Conservation (phyloP, 2,113 vertebrate species). For the Saguinus midas region DNA sequence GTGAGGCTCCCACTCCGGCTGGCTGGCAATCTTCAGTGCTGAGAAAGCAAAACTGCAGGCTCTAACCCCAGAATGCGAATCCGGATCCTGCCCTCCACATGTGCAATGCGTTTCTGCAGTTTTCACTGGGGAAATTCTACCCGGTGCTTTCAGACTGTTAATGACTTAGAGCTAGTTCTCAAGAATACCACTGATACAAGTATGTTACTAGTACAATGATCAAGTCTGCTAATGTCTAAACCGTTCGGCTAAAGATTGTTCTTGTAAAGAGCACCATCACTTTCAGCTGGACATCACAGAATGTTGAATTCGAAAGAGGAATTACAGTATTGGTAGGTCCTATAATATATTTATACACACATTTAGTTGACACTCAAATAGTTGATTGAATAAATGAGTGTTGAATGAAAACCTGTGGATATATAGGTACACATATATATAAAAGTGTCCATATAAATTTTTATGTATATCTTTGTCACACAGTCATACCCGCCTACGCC, state of each 20-base stretch:
- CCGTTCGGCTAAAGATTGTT: not conserved
- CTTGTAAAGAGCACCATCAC: not conserved
- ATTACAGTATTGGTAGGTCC: rapidly evolving
- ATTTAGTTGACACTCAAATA: not conserved
- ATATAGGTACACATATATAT: not conserved
- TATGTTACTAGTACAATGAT: rapidly evolving
- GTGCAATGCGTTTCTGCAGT: rapidly evolving
- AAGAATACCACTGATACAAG: rapidly evolving
- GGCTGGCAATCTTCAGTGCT: rapidly evolving
- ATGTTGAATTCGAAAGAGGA: not conserved
- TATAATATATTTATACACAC: rapidly evolving
- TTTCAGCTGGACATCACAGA: not conserved
- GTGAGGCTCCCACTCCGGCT: rapidly evolving
- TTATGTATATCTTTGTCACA: not conserved
- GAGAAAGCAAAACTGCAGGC: rapidly evolving
- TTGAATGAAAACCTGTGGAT: not conserved
- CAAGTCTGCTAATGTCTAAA: not conserved
- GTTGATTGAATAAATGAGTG: not conserved
- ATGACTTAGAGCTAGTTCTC: not conserved
- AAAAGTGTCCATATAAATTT: not conserved
- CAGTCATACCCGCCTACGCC: too few species aligned
- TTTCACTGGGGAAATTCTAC: not conserved
- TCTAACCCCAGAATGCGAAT: too few species aligned
- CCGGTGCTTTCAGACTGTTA: not conserved
- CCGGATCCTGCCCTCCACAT: rapidly evolving